Base-by-base conservation (phyloP, 1,140 invertebrate genomes). In the Hirudo medicinalis region DNA sequence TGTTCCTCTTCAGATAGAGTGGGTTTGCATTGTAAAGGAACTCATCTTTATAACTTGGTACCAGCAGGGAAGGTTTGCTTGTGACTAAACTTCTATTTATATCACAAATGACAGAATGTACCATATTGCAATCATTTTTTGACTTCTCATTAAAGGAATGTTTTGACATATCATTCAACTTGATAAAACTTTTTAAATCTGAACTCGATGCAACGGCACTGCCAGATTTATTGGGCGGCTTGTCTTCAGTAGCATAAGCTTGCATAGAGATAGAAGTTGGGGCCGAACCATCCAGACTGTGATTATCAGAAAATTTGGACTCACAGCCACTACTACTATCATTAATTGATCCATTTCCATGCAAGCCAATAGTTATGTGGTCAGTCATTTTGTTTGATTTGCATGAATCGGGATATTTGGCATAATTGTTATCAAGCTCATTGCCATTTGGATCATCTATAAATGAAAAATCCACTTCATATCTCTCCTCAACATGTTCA, bases 21-120 rank as follows among this genome's bases (percentile, higher is more conserved):
- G 29, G 19, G 13, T 63, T 63, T 9, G 13, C 29, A 63, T 32
- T 32, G 29, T 11, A 63, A 63, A 63, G 57, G 19, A 63, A 63
- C 29, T 63, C 57, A 25, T 63, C 57, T 63, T 63, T 63, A 63
- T 25, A 63, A 63, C 57, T 63, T 63, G 22, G 57, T 22, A 63
- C 29, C 22, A 63, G 29, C 22, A 63, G 57, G 29, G 57, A 17
- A 49, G 43, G 15, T 49, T 49, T 49, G 57, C 29, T 63, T 63
- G 22, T 63, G 11, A 19, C 29, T n/a, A 63, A 32, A n/a, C 22
- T 25, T n/a, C 29, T 32, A 32, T 25, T 63, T 63, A 63, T 22
- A 22, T 63, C 57, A 49, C 57, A n/a, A 32, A 25, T 63, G 19
- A 22, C 29, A 32, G 22, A 63, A 32, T 25, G 57, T 8, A 63